Evolutionary conservation across 2,888 invertebrate species (phyloP).

Genomic region (Galerucella pusilla): DNA sequence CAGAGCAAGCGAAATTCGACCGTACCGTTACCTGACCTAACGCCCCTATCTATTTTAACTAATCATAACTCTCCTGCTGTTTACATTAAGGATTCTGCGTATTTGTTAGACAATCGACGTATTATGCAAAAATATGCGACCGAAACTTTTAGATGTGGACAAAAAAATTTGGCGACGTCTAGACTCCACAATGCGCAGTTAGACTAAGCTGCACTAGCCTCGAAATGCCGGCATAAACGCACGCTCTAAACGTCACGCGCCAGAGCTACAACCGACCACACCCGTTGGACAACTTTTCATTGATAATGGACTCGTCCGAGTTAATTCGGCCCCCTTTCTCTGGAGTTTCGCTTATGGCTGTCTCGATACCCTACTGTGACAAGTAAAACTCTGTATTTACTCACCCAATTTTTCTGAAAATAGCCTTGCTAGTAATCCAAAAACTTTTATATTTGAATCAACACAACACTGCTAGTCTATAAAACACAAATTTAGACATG

Average conservation of each 20-base stretch:
- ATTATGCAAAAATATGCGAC: slow-evolving; percentile 48
- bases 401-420: slow-evolving; percentile 35
- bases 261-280: slow-evolving; percentile 54
- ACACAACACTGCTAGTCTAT: slow-evolving; percentile 33
- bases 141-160: slow-evolving; percentile 41
- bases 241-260: slow-evolving; percentile 47
- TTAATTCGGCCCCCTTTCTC: slow-evolving; percentile 54
- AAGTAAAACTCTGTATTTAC: slow-evolving; percentile 37
- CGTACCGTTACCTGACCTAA: slow-evolving; percentile 48
- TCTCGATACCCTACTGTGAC: slow-evolving; percentile 48
- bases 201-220: slow-evolving; percentile 43
- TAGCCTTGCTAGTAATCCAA: slow-evolving; percentile 40
- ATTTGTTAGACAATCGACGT: slow-evolving; percentile 49
- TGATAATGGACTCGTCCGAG: slow-evolving; percentile 58
- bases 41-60: slow-evolving; percentile 50
- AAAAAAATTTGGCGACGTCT: slow-evolving; percentile 53
- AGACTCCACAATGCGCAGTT: slow-evolving; percentile 45
- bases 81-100: slow-evolving; percentile 60
- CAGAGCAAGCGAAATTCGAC: slow-evolving; percentile 53
- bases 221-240: slow-evolving; percentile 21
- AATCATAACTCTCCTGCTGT: slow-evolving; percentile 55
- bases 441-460: slow-evolving; percentile 14
- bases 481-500: slow-evolving; percentile 33
- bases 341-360: slow-evolving; percentile 58
- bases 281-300: slow-evolving; percentile 55